Evolutionary conservation across 2,113 vertebrate genomes (phyloP).

Genomic region (Salminus brasiliensis): DNA sequence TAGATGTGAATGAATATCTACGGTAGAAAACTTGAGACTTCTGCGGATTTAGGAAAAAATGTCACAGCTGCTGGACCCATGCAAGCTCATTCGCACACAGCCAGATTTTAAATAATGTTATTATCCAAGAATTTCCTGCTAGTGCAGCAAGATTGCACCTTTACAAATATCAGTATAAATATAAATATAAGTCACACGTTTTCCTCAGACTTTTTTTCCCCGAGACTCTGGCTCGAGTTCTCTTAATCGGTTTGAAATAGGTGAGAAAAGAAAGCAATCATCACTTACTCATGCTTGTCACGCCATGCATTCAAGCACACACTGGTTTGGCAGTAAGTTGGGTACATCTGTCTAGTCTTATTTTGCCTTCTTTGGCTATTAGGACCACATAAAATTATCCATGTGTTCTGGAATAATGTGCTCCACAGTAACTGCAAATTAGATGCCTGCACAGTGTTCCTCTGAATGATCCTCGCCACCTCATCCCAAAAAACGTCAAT

Average conservation of each 20-base stretch:
- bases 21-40: background rate
- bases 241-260: background rate
- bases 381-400: too few species aligned
- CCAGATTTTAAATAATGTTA: background rate
- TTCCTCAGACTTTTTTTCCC: background rate
- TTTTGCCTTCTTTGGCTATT: background rate
- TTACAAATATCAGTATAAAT: background rate
- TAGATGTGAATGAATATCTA: background rate
- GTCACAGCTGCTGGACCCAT: background rate
- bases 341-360: too few species aligned
- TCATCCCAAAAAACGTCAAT: too few species aligned
- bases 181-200: too few species aligned
- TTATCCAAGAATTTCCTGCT: background rate
- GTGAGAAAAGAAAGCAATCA: background rate
- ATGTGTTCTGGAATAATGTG: background rate
- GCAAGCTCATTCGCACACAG: background rate
- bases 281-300: background rate
- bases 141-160: background rate
- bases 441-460: too few species aligned
- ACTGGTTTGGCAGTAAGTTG: background rate
- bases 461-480: too few species aligned
- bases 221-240: background rate
- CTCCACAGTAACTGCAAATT: background rate
- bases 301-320: background rate
- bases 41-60: background rate